phyloP scores from a whole-genome alignment of 2,888 invertebrate species.

The Subacronicta megacephala region DNA sequence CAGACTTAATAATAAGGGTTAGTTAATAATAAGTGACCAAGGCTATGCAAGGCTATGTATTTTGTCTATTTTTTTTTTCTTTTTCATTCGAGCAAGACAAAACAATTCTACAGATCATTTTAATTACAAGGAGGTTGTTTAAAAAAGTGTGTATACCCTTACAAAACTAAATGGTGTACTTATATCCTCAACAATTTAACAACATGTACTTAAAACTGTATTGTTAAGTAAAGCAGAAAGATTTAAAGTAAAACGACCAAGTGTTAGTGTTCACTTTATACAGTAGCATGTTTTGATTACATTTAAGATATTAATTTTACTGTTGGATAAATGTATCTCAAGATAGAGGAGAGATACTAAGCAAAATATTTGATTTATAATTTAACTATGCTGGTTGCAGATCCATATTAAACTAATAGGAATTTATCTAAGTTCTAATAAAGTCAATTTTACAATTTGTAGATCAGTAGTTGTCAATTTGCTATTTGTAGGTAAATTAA shows the following conservation, averaged over 20 bases:
- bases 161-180: conserved; percentile 44
- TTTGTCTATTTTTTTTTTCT: too few species aligned
- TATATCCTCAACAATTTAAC: conserved; percentile 23
- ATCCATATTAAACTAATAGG: conserved; percentile 24
- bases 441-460: conserved; percentile 14
- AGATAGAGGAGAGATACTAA: conserved; percentile 61
- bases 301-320: conserved; percentile 56
- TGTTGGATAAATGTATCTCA: conserved; percentile 60
- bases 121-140: too few species aligned
- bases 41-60: too few species aligned
- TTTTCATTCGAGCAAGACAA: too few species aligned
- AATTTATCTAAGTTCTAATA: conserved; percentile 17
- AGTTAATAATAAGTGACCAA: too few species aligned
- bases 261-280: conserved; percentile 74
- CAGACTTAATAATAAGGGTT: too few species aligned
- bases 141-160: conserved; percentile 18
- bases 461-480: conserved; percentile 9
- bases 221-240: conserved; percentile 38
- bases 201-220: conserved; percentile 42
- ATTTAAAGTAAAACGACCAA: conserved; percentile 35
- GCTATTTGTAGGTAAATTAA: conserved; percentile 9
- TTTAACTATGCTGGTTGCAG: conserved; percentile 59
- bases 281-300: conserved; percentile 67
- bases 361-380: conserved; percentile 50
- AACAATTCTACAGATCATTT: too few species aligned